phyloP scores from a whole-genome alignment of 2,113 vertebrate species.

The Morone chrysops region DNA sequence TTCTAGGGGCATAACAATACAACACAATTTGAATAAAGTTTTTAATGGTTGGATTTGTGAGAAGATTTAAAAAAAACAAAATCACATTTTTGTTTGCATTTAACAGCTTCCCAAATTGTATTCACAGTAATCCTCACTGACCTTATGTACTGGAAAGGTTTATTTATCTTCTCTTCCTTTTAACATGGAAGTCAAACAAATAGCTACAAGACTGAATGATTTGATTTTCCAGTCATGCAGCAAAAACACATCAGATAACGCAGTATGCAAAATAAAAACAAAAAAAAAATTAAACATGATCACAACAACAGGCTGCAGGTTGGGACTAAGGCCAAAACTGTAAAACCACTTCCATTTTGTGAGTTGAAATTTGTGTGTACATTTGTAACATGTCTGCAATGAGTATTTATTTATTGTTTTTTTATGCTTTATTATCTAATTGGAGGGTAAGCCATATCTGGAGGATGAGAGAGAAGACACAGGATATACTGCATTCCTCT shows the following conservation, averaged over 20 bases:
- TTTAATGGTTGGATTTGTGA: too few relatives aligned
- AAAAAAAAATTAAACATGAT: slow-evolving; percentile 15
- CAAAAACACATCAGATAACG: background rate
- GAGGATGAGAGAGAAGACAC: slow-evolving; percentile 13
- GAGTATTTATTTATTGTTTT: background rate
- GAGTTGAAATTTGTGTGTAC: background rate
- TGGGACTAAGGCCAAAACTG: background rate
- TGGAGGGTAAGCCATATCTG: background rate
- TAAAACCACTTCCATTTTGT: background rate
- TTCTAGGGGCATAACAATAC: too few relatives aligned
- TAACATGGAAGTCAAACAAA: slow-evolving; percentile 2
- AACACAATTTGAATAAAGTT: too few relatives aligned
- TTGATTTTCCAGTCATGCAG: background rate
- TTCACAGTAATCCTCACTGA: background rate
- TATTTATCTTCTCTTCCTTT: background rate
- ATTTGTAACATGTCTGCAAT: background rate
- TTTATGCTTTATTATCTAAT: background rate
- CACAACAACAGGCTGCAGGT: background rate
- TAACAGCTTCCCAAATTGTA: background rate
- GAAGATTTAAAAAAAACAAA: background rate
- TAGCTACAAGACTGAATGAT: background rate
- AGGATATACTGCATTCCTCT: slow-evolving; percentile 40
- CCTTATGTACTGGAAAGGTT: background rate
- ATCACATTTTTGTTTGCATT: background rate
- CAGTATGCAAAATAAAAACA: background rate